phyloP scores from a whole-genome alignment of 2,113 vertebrate species.

The Gnathonemus longibarbis region DNA sequence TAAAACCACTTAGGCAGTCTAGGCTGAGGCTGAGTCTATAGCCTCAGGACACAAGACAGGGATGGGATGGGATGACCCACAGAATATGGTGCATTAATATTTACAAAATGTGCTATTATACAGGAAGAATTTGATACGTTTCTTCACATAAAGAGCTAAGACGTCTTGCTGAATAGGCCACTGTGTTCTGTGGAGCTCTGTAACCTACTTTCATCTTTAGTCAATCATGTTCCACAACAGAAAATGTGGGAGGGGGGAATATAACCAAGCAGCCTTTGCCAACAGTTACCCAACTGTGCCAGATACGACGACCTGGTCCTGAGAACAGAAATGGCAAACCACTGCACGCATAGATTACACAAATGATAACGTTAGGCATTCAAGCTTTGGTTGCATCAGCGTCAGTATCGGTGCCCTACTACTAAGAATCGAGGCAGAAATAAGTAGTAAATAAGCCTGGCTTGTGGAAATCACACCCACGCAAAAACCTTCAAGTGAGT shows the following conservation, averaged over 20 bases:
- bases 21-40: not conserved
- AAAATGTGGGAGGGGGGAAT: not conserved
- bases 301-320: not conserved
- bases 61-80: not conserved
- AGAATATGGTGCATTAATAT: not conserved
- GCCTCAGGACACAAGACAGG: not conserved
- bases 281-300: not conserved
- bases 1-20: not conserved
- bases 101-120: not conserved
- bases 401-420: not conserved
- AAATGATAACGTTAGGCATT: not conserved
- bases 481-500: not conserved
- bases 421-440: not conserved
- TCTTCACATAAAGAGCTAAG: not conserved
- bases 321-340: not conserved
- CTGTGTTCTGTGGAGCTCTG: not conserved
- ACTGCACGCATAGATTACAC: not conserved
- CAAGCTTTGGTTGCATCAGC: not conserved
- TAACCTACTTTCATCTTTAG: conserved; percentile 8
- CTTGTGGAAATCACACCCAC: conserved; percentile 4
- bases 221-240: not conserved
- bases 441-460: not conserved
- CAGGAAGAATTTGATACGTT: not conserved
- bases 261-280: not conserved
- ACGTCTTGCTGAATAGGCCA: not conserved